phyloP scores from a whole-genome alignment of 2,888 invertebrate species.

The Nycteola revayana region DNA sequence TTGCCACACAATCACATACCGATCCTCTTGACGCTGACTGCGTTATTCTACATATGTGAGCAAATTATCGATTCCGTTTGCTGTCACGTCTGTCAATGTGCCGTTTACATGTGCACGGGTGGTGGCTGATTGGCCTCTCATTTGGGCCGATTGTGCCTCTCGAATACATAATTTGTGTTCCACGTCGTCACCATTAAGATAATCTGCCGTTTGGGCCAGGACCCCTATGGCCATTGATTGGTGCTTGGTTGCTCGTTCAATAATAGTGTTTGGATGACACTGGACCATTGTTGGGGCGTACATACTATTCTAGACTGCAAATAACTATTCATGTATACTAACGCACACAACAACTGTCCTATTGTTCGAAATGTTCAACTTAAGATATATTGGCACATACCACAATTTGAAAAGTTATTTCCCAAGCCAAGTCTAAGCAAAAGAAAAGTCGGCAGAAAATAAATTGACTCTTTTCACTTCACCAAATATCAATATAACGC shows the following conservation, averaged over 20 bases:
- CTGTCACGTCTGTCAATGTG: constrained; percentile 58
- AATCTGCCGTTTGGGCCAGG: constrained; percentile 53
- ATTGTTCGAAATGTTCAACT: too few species aligned
- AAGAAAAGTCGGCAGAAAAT: too few species aligned
- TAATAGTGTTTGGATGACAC: neutral
- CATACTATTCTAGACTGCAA: too few species aligned
- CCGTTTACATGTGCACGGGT: constrained; percentile 51
- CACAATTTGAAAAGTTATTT: too few species aligned
- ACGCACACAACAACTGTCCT: too few species aligned
- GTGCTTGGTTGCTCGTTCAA: constrained; percentile 1
- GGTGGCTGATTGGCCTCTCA: constrained; percentile 74
- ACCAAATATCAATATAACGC: constrained; percentile 12
- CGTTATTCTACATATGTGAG: constrained; percentile 11
- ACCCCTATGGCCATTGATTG: constrained; percentile 44
- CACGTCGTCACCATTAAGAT: constrained; percentile 67
- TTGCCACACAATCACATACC: too few species aligned
- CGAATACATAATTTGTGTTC: constrained; percentile 74
- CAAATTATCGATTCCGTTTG: constrained; percentile 60
- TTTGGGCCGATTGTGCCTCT: constrained; percentile 72
- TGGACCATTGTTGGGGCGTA: too few species aligned
- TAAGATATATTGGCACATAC: too few species aligned
- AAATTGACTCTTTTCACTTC: neutral
- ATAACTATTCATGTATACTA: too few species aligned
- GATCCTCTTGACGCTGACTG: too few species aligned
- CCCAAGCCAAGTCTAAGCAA: too few species aligned